Evolutionary conservation across 2,113 vertebrate genomes (phyloP).

Genomic region (Heterochromis multidens): DNA sequence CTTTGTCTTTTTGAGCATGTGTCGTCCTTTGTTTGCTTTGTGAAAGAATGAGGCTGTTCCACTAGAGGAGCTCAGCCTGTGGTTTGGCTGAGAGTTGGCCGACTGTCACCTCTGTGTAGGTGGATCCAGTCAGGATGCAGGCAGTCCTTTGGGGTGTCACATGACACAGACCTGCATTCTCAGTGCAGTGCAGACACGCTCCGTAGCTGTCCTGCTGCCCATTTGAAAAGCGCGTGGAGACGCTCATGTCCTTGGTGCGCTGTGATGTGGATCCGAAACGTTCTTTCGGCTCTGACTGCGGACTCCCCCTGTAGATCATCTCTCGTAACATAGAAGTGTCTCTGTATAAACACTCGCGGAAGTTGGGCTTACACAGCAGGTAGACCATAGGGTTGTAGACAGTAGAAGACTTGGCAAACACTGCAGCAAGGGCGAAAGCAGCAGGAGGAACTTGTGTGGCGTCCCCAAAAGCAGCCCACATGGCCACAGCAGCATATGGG

Average conservation of each 20-base stretch:
- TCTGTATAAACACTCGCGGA: slow-evolving; percentile 72
- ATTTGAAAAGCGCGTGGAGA: slow-evolving; percentile 58
- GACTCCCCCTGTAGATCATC: slow-evolving; percentile 59
- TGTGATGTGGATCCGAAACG: slow-evolving; percentile 9
- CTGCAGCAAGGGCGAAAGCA: slow-evolving; percentile 75
- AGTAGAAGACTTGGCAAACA: slow-evolving; percentile 81
- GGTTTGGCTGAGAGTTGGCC: slow-evolving; percentile 53
- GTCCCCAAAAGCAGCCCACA: slow-evolving; percentile 77
- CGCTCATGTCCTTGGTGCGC: slow-evolving; percentile 44
- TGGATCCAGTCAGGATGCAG: slow-evolving; percentile 55
- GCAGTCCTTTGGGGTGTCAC: slow-evolving; percentile 57
- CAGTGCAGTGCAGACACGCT: slow-evolving; percentile 49
- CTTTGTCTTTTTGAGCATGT: background rate
- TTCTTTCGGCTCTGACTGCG: slow-evolving; percentile 9
- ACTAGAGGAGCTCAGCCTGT: slow-evolving; percentile 64
- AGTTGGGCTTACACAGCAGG: slow-evolving; percentile 83
- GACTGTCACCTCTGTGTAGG: slow-evolving; percentile 64
- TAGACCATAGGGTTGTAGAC: slow-evolving; percentile 83
- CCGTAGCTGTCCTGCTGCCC: slow-evolving; percentile 64
- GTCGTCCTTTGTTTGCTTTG: background rate
- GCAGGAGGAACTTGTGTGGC: slow-evolving; percentile 66
- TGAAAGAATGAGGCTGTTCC: background rate
- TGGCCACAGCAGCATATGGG: slow-evolving; percentile 77
- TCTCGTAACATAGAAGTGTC: slow-evolving; percentile 57
- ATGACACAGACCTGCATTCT: slow-evolving; percentile 8